Percentiles rank a stretch among this genome's conserved stretches.
phyloP scores from a whole-genome alignment of 2,888 invertebrate species.

The Rhynchonema sp. region DNA sequence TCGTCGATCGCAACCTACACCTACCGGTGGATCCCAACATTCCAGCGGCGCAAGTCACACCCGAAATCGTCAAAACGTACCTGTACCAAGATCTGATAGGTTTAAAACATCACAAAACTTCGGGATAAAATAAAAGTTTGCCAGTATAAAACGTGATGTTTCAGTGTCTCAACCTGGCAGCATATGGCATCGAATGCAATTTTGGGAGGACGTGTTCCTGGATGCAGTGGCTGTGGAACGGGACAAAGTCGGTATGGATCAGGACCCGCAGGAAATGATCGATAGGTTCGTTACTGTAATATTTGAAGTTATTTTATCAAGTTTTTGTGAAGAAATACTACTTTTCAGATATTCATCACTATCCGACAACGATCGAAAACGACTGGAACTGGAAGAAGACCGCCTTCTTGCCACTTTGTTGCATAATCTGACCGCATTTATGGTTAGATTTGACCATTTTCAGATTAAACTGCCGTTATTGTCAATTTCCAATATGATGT shows the following conservation, averaged over 20 bases:
- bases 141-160: conserved; percentile 4
- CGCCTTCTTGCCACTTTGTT: conserved; percentile 76
- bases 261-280: conserved; percentile 34
- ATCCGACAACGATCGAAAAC: conserved; percentile 42
- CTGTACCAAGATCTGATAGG: conserved; percentile 21
- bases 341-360: conserved; percentile 18
- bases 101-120: conserved; percentile 6
- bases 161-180: conserved; percentile 27
- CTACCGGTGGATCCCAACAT: no score
- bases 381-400: conserved; percentile 93
- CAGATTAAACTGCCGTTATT: conserved; percentile 53
- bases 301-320: no score
- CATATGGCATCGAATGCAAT: conserved; percentile 96
- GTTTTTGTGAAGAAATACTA: no score
- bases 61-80: conserved; percentile 15
- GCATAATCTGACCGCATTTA: conserved; percentile 83
- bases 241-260: conserved; percentile 98
- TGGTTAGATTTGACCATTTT: conserved; percentile 65
- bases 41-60: conserved; percentile 11
- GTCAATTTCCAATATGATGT: no score
- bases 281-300: conserved; percentile 11
- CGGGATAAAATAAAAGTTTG: background rate
- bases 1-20: no score
- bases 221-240: conserved; percentile 92
- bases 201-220: conserved; percentile 97